Percentiles rank a stretch among this genome's conserved stretches.
These are phyloP conservation scores for Dysidea cf. avara DNA, from an alignment of 37 sponge, comb jelly and placozoan genomes.

Conservation along the genomic window DNA sequence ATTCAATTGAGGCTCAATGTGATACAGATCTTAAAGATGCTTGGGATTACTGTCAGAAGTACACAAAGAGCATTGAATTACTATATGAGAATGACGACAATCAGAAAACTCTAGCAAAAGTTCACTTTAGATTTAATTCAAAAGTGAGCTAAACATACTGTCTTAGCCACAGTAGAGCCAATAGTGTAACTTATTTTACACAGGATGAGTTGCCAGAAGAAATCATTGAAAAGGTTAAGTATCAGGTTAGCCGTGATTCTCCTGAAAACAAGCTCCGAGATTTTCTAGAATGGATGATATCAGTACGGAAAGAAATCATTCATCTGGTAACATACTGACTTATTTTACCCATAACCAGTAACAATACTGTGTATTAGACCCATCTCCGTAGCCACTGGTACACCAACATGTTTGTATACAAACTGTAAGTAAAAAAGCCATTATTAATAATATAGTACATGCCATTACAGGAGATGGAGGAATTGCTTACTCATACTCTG, in stretches of 20 bases:
- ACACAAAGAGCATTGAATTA: conserved; percentile 49
- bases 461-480: not conserved
- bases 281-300: conserved; percentile 72
- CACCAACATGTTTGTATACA: conserved; percentile 13
- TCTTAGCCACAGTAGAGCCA: not conserved
- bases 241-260: conserved; percentile 70
- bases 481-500: conserved; percentile 3
- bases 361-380: not conserved
- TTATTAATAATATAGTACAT: no score
- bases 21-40: conserved; percentile 10
- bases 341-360: not conserved
- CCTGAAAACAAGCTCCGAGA: conserved; percentile 83
- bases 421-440: not conserved
- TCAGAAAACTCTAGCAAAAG: conserved; percentile 34
- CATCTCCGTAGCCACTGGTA: conserved; percentile 19
- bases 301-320: conserved; percentile 55
- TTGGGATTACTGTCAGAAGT: conserved; percentile 39
- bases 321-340: conserved; percentile 55
- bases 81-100: conserved; percentile 50
- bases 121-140: conserved; percentile 41
- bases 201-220: conserved; percentile 58
- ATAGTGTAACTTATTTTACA: not conserved
- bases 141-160: no score
- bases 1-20: no score
- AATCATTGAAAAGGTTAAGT: conserved; percentile 71